Percentiles rank a stretch among this genome's conserved stretches.
Evolutionary conservation across 2,888 invertebrate species (phyloP).

Genomic region (Schizaphis graminum): DNA sequence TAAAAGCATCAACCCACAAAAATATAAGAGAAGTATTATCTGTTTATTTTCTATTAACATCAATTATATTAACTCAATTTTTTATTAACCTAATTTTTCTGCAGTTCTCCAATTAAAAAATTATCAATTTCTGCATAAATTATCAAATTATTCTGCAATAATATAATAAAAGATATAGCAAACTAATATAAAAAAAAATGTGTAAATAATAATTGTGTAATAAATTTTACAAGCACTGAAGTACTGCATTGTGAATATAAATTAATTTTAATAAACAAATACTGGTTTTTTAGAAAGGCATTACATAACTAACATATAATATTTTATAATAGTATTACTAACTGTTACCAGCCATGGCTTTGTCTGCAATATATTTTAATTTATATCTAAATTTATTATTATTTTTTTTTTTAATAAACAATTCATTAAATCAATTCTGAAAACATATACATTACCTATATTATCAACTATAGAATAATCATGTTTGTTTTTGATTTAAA

Average conservation of each 20-base stretch:
- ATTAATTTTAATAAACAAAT: neutral
- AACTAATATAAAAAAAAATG: neutral
- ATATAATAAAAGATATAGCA: neutral
- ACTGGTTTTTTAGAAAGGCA: neutral
- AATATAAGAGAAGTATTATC: neutral
- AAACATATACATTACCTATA: too few species aligned
- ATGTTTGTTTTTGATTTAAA: too few species aligned
- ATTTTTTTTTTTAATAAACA: too few species aligned
- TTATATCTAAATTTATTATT: too few species aligned
- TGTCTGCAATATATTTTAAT: too few species aligned
- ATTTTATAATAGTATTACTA: neutral
- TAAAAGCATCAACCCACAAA: neutral
- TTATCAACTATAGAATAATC: too few species aligned
- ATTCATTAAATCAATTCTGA: too few species aligned
- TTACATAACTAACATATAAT: neutral
- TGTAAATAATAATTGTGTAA: neutral
- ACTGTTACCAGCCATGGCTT: too few species aligned
- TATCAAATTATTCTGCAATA: neutral
- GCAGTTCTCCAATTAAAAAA: neutral
- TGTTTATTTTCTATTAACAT: neutral
- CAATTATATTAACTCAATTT: too few species aligned
- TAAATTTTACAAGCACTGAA: neutral
- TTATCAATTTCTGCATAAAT: neutral
- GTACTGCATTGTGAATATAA: neutral
- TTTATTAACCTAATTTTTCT: too few species aligned